These are phyloP conservation scores for Trematomus bernacchii DNA, from an alignment of 2,797 vertebrate species.

Conservation along the genomic window DNA sequence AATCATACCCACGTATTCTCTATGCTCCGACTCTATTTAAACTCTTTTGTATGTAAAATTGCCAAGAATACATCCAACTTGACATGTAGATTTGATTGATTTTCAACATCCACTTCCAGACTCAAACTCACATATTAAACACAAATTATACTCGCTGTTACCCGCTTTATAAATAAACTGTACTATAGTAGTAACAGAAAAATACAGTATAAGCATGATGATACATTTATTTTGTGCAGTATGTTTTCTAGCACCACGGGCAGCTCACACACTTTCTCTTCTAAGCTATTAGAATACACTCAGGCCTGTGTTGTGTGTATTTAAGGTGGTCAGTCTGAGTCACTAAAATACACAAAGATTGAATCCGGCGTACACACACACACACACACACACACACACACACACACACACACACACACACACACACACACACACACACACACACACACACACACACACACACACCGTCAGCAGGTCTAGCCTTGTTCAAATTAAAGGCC, in stretches of 20 bases:
- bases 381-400: neutral
- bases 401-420: neutral
- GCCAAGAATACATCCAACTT: no score
- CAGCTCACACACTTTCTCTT: neutral
- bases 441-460: constrained; percentile 12
- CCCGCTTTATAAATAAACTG: neutral
- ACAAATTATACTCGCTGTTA: no score
- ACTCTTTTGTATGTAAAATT: no score
- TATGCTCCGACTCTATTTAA: no score
- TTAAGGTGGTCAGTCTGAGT: constrained; percentile 7
- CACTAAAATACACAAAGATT: neutral
- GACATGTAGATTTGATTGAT: no score
- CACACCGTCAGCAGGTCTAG: constrained; percentile 34
- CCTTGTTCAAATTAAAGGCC: constrained; percentile 35
- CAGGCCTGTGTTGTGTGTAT: constrained; percentile 9
- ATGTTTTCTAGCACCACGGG: neutral
- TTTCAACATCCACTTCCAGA: neutral
- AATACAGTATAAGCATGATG: neutral
- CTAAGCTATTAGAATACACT: neutral
- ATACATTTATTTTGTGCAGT: neutral
- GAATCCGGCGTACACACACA: neutral
- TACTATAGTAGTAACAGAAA: neutral
- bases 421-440: neutral
- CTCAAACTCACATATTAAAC: neutral
- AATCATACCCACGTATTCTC: no score